phyloP scores from a whole-genome alignment of 2,113 vertebrate genomes.

The human region DNA sequence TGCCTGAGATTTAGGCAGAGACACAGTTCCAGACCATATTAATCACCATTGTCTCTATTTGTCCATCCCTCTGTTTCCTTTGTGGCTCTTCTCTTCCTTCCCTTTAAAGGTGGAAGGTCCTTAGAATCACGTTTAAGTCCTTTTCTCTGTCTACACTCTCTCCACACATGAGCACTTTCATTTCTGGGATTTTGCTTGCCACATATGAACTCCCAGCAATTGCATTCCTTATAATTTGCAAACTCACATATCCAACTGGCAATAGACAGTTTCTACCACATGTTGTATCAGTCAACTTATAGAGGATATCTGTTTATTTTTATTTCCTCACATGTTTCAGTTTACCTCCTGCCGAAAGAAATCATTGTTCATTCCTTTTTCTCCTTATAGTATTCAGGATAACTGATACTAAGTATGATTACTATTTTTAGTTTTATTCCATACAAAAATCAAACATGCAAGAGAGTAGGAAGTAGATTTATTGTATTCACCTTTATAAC shows the following conservation, averaged over 20 bases:
- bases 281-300: too few relatives aligned
- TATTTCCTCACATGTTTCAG: not conserved
- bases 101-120: not conserved
- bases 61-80: not conserved
- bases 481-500: too few relatives aligned
- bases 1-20: too few relatives aligned
- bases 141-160: not conserved
- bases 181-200: not conserved
- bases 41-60: too few relatives aligned
- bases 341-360: not conserved
- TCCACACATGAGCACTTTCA: fast-evolving
- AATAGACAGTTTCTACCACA: not conserved
- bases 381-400: not conserved
- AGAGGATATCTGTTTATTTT: not conserved
- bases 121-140: not conserved
- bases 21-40: too few relatives aligned
- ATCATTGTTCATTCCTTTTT: not conserved
- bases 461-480: not conserved
- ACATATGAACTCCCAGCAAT: too few relatives aligned
- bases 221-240: not conserved
- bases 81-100: not conserved
- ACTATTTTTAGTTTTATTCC: not conserved
- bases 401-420: not conserved
- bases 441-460: not conserved
- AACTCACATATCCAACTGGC: not conserved